These are phyloP conservation scores for Hylaeus volcanicus DNA, from an alignment of 1,140 invertebrate genomes.

Conservation along the genomic window DNA sequence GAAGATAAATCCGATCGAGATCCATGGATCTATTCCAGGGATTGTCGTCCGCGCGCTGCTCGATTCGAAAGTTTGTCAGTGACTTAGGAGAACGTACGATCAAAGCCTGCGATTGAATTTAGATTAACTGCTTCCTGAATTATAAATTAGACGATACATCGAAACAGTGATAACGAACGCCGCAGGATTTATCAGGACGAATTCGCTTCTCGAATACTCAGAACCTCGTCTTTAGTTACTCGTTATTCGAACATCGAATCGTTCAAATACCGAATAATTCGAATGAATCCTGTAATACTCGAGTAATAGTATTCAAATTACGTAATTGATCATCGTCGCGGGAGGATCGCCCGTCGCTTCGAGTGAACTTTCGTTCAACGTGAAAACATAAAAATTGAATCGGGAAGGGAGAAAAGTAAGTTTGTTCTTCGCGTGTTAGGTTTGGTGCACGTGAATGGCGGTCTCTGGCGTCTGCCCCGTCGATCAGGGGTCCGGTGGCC, in stretches of 20 bases:
- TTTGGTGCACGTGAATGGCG: slow-evolving; percentile 25
- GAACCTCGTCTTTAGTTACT: too few relatives aligned
- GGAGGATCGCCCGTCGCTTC: background rate
- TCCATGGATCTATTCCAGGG: background rate
- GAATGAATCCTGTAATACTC: too few relatives aligned
- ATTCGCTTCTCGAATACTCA: background rate
- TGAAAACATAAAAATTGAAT: too few relatives aligned
- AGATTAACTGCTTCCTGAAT: background rate
- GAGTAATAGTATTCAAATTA: too few relatives aligned
- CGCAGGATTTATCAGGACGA: background rate
- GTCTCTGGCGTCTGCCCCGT: background rate
- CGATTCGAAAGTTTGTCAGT: slow-evolving; percentile 10
- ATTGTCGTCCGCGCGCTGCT: background rate
- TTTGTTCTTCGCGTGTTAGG: slow-evolving; percentile 23
- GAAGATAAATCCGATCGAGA: slow-evolving; percentile 9
- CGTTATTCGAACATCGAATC: too few relatives aligned
- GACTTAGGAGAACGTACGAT: background rate
- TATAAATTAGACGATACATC: background rate
- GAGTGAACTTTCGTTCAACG: background rate
- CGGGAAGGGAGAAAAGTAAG: background rate
- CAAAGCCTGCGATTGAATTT: background rate
- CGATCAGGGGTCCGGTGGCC: slow-evolving; percentile 2
- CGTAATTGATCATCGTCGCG: background rate
- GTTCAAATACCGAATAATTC: too few relatives aligned
- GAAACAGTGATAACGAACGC: background rate